Evolutionary conservation across 2,113 vertebrate species (phyloP).

Genomic region (Lamprotornis superbus): DNA sequence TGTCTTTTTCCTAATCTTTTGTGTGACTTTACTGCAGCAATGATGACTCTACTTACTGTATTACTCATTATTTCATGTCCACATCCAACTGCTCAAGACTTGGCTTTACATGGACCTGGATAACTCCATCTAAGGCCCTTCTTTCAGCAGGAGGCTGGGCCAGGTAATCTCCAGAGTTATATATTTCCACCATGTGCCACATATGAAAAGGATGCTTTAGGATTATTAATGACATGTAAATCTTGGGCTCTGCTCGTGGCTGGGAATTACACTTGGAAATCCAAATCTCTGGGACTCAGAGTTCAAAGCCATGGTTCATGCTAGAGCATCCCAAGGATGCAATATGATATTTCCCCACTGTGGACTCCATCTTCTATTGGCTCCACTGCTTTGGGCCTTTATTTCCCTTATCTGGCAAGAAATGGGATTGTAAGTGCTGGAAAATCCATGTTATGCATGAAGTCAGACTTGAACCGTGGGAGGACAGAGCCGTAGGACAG

Average conservation of each 20-base stretch:
- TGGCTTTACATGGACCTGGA: not conserved
- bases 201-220: not conserved
- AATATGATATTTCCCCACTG: not conserved
- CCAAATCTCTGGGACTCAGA: not conserved
- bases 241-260: not conserved
- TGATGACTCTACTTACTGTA: not conserved
- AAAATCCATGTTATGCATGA: not conserved
- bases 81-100: not conserved
- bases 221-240: conserved; percentile 22
- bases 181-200: not conserved
- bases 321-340: not conserved
- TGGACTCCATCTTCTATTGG: not conserved
- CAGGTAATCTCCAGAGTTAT: not conserved
- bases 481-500: not conserved
- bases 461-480: not conserved
- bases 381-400: not conserved
- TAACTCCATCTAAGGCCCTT: not conserved
- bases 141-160: conserved; percentile 4
- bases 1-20: not conserved
- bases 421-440: not conserved
- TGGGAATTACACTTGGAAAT: not conserved
- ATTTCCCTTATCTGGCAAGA: not conserved
- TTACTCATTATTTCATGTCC: not conserved
- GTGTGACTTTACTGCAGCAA: not conserved
- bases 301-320: not conserved